Percentiles rank a stretch among this genome's conserved stretches.
phyloP scores from a whole-genome alignment of 2,113 vertebrate species.

The Columba livia region DNA sequence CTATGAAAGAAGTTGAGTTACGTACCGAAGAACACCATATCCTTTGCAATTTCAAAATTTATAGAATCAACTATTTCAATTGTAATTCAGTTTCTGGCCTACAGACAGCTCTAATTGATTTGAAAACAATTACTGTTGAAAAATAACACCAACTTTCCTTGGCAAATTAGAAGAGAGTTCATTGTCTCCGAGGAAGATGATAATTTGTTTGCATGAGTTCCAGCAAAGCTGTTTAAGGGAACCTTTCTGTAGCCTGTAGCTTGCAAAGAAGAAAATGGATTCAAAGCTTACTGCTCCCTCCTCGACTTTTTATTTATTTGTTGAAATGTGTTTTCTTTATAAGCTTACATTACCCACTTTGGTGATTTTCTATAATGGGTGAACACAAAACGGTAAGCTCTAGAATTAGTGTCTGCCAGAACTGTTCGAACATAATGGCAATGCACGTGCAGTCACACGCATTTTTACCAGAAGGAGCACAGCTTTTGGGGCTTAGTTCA shows the following conservation, averaged over 20 bases:
- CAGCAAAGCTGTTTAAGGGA: background rate
- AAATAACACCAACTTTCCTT: background rate
- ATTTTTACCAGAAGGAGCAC: background rate
- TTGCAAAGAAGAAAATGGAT: background rate
- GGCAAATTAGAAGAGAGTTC: background rate
- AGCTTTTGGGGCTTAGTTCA: background rate
- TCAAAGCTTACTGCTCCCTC: background rate
- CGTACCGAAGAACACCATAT: background rate
- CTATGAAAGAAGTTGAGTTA: background rate
- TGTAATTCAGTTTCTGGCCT: background rate
- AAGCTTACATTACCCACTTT: background rate
- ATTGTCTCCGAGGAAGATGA: background rate
- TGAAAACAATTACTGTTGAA: background rate
- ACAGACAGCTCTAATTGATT: background rate
- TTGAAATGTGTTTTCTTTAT: background rate
- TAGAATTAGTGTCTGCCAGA: background rate
- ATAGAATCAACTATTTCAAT: background rate
- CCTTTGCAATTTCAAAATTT: background rate
- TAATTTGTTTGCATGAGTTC: background rate
- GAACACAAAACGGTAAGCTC: background rate
- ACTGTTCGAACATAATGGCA: background rate
- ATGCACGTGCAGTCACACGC: background rate
- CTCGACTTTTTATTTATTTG: background rate
- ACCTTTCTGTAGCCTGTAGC: background rate
- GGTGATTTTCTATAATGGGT: background rate